Evolutionary conservation across 2,113 vertebrate species (phyloP).

Genomic region (Grantiella picta): DNA sequence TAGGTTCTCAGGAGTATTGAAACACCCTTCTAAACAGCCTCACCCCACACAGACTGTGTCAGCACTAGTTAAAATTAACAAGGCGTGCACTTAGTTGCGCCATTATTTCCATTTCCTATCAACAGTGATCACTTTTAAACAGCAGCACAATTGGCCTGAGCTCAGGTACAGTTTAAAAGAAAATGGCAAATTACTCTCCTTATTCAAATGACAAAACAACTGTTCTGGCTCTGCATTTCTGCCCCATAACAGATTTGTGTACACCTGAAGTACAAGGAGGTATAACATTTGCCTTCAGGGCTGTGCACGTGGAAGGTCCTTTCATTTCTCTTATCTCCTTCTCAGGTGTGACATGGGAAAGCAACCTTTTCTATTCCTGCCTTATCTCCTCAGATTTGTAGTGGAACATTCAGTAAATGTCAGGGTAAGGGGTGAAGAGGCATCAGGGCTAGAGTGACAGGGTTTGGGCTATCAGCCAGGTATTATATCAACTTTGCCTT

Average conservation of each 20-base stretch:
- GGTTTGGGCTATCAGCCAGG: neutral
- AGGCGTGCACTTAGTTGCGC: neutral
- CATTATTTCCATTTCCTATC: neutral
- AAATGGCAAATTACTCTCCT: neutral
- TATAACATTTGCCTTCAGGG: neutral
- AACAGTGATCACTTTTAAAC: neutral
- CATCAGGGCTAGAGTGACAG: neutral
- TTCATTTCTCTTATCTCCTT: neutral
- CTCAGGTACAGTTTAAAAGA: neutral
- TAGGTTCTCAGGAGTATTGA: neutral
- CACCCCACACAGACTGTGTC: neutral
- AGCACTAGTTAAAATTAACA: neutral
- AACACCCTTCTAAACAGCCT: neutral
- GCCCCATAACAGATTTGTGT: neutral
- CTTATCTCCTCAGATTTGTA: neutral
- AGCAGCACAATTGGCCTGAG: neutral
- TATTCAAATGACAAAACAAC: neutral
- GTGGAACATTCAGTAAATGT: neutral
- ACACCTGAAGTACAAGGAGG: accelerated
- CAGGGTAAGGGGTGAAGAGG: neutral
- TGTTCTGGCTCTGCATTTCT: neutral
- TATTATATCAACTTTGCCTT: neutral
- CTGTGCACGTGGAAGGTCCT: neutral
- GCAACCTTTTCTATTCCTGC: neutral
- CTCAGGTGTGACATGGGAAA: neutral